Conservation (phyloP, 2,888 invertebrate genomes). For the Caenorhabditis macrosperma region DNA sequence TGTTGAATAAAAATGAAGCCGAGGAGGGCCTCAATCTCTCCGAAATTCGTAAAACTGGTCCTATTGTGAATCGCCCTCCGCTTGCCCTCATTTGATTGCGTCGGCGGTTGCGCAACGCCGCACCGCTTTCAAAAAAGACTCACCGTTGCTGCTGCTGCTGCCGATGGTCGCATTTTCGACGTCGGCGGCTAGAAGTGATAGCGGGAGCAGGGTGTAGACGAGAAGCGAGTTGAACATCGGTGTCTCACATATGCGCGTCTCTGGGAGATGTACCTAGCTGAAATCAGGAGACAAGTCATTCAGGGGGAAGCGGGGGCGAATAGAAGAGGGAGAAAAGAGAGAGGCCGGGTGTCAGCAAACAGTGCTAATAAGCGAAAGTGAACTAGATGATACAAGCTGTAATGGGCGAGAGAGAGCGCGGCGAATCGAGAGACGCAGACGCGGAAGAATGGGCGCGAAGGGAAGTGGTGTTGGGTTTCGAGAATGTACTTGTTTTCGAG, state of each 20-base stretch:
- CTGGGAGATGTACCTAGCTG: conserved; percentile 34
- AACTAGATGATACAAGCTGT: conserved; percentile 55
- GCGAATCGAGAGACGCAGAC: conserved; percentile 37
- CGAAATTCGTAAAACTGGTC: conserved; percentile 48
- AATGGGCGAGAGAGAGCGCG: conserved; percentile 26
- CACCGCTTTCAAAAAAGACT: conserved; percentile 9
- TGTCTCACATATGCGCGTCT: conserved; percentile 36
- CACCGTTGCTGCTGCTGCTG: too few relatives aligned
- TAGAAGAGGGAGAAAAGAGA: conserved; percentile 13
- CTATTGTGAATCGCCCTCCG: conserved; percentile 48
- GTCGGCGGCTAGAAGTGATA: conserved; percentile 23
- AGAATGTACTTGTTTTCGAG: conserved; percentile 56
- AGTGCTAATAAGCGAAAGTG: conserved; percentile 56
- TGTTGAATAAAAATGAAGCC: conserved; percentile 43
- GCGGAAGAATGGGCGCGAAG: conserved; percentile 37
- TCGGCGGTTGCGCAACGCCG: conserved; percentile 42
- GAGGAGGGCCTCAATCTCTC: conserved; percentile 5
- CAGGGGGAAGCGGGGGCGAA: conserved; percentile 24
- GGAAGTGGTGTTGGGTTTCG: conserved; percentile 51
- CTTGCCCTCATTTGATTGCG: conserved; percentile 53
- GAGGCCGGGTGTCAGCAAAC: conserved; percentile 35
- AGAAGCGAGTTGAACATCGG: conserved; percentile 49
- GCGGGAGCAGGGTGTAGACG: conserved; percentile 32
- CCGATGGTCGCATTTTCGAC: conserved; percentile 46
- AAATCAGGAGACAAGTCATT: conserved; percentile 14